Conservation (phyloP, 2,888 invertebrate species). For the Dolomedes plantarius region DNA sequence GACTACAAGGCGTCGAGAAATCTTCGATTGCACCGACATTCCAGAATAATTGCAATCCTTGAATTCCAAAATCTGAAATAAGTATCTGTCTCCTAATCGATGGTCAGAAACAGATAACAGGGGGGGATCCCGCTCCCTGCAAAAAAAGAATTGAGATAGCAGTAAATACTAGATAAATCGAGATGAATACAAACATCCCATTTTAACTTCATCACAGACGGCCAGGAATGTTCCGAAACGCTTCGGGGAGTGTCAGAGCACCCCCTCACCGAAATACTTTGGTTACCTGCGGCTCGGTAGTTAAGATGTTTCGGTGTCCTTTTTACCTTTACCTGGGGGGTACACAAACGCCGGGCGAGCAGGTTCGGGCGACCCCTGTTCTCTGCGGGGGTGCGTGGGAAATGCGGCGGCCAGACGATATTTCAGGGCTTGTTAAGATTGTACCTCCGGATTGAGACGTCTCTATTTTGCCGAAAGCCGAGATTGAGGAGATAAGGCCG, state of each 20-base stretch:
- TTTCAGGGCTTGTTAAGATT: constrained; percentile 60
- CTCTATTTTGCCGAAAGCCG: constrained; percentile 10
- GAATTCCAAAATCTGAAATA: too few relatives aligned
- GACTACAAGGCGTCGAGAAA: too few relatives aligned
- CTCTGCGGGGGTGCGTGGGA: constrained; percentile 63
- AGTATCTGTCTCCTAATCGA: not conserved
- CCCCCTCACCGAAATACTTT: constrained; percentile 1
- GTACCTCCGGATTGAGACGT: constrained; percentile 48
- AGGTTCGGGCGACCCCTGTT: constrained; percentile 31
- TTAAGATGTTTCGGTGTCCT: constrained; percentile 22
- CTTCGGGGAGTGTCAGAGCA: not conserved
- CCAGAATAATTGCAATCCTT: too few relatives aligned
- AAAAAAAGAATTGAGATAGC: not conserved
- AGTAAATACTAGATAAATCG: not conserved
- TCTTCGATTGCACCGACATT: too few relatives aligned
- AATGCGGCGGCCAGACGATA: constrained; percentile 43
- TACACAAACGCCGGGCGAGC: not conserved
- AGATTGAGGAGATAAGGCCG: not conserved
- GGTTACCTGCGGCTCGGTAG: constrained; percentile 3
- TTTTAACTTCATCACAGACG: not conserved
- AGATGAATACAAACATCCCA: not conserved
- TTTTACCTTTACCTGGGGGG: constrained; percentile 16
- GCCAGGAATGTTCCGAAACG: not conserved
- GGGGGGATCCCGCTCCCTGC: not conserved
- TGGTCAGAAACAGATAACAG: not conserved